Evolutionary conservation across 1,140 invertebrate genomes (phyloP), one percentile per base, ranked within the genome.

Genomic region (Agrilus planipennis): DNA sequence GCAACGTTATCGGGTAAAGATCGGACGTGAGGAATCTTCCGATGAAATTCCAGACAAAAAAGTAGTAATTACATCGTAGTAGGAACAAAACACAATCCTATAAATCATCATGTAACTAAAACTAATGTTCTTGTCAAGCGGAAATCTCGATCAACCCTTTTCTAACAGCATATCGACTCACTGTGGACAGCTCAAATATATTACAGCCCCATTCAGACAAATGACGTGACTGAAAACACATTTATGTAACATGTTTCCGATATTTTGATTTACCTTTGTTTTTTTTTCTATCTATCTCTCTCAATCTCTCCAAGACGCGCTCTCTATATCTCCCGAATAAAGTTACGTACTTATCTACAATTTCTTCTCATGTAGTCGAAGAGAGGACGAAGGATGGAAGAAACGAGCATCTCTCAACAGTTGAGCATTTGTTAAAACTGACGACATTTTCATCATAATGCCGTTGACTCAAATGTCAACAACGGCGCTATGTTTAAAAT

Each of bases 401-500:
- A n/a, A n/a, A n/a, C n/a, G n/a, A n/a, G n/a, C n/a, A n/a, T n/a
- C n/a, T 16, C 15, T 5, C 2, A 11, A 17, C 4, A 32, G 52
- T 41, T 49, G 56, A 39, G 44, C 46, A 48, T 39, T 54, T 54
- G 53, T 55, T 52, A 47, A 48, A 61, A 57, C 53, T 50, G 55
- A 49, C 54, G 54, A 60, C 58, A 62, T 61, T 62, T 62, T 51
- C 50, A 60, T 53, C 58, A 60, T 47, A 60, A 59, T 61, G 60
- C 57, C 54, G 51, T 55, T 60, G 53, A 50, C 41, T 50, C 47
- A 17, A 53, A 52, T 36, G 46, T 45, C 55, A 53, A 57, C 55
- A 62, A 59, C 57, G 60, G 60, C 58, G 60, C 58, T 62, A 62
- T 62, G 60, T 50, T 62, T 54, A 61, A 60, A 61, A 62, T 62